Conservation (phyloP, 2,113 vertebrate species). For the Platycercus adscitus region DNA sequence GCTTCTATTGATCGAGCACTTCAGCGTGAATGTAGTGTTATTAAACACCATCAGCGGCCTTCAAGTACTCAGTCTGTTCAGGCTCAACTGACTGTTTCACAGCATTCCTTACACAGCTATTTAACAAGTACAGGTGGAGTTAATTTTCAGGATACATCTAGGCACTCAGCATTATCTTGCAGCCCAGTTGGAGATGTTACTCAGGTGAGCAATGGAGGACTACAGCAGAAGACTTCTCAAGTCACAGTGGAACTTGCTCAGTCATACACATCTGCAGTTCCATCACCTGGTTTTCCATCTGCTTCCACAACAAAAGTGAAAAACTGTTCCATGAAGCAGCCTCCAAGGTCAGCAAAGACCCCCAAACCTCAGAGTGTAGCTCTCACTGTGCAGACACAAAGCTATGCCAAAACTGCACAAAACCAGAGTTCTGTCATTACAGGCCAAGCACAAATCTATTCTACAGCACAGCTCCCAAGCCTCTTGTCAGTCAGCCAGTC, state of each 20-base stretch:
- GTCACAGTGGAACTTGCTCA: constrained; percentile 85
- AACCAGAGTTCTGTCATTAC: constrained; percentile 92
- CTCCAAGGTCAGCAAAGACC: constrained; percentile 78
- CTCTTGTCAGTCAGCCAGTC: constrained; percentile 89
- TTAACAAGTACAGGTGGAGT: constrained; percentile 82
- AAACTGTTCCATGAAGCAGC: constrained; percentile 84
- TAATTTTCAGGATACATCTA: constrained; percentile 88
- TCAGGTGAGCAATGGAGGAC: constrained; percentile 85
- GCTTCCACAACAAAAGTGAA: constrained; percentile 83
- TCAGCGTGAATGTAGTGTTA: constrained; percentile 99
- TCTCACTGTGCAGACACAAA: constrained; percentile 85
- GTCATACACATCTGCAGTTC: constrained; percentile 82
- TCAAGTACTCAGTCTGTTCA: constrained; percentile 89
- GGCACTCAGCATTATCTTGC: constrained; percentile 86
- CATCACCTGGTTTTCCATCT: constrained; percentile 84
- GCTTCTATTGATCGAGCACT: constrained; percentile 95
- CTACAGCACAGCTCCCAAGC: constrained; percentile 87
- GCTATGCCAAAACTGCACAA: constrained; percentile 87
- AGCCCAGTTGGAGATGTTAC: constrained; percentile 85
- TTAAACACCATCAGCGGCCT: constrained; percentile 99
- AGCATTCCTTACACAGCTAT: constrained; percentile 92
- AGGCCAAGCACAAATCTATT: constrained; percentile 90
- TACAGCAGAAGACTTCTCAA: constrained; percentile 87
- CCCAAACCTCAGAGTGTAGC: constrained; percentile 84
- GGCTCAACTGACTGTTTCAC: constrained; percentile 87